These are phyloP conservation scores for Heliocidaris tuberculata DNA, from an alignment of 35 echinoderm and acorn worm genomes.

Conservation along the genomic window DNA sequence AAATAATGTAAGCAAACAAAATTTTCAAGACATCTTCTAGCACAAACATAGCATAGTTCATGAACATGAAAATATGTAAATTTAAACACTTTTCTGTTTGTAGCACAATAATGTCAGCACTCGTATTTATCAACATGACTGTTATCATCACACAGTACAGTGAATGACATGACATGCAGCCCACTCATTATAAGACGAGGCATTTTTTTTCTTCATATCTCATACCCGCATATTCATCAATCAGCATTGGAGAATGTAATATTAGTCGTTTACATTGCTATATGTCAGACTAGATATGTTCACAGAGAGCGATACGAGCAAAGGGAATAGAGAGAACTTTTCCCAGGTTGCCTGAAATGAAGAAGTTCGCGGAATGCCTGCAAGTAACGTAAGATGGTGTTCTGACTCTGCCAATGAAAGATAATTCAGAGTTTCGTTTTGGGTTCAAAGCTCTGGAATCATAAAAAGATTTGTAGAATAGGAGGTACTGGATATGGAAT, in stretches of 20 bases:
- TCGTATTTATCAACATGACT: too few species aligned
- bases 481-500: not conserved
- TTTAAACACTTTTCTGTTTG: too few species aligned
- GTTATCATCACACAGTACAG: not conserved
- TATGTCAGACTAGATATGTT: slow-evolving; percentile 11
- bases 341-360: not conserved
- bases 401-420: not conserved
- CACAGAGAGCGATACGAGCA: not conserved
- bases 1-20: not conserved
- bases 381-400: not conserved
- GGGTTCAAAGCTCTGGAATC: not conserved
- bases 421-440: not conserved
- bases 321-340: not conserved
- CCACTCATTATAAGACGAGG: not conserved
- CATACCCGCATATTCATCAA: not conserved
- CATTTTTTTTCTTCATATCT: not conserved
- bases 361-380: not conserved
- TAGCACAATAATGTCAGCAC: too few species aligned
- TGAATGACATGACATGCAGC: not conserved
- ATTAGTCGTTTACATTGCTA: slow-evolving; percentile 18
- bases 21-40: not conserved
- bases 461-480: not conserved
- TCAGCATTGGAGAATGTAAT: not conserved
- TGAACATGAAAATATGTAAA: not conserved
- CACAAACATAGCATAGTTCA: not conserved